Conservation (phyloP, 2,797 vertebrate genomes). For the Etheostoma perlongum region DNA sequence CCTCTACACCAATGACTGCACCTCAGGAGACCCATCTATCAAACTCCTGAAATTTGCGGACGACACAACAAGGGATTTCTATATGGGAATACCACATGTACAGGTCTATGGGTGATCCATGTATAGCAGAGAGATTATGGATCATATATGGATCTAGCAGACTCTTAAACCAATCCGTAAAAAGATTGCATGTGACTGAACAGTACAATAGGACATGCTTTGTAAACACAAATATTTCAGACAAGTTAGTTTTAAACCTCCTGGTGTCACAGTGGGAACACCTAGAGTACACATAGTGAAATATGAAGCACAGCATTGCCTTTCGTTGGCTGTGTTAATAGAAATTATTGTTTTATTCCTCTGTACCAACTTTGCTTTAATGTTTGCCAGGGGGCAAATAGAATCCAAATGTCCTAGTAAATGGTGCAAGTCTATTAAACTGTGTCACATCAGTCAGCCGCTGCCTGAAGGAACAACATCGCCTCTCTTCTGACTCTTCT, state of each 20-base stretch:
- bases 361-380: constrained; percentile 25
- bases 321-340: not conserved
- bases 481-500: constrained; percentile 15
- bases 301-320: constrained; percentile 1
- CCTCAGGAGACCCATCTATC: too few relatives aligned
- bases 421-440: constrained; percentile 63
- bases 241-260: not conserved
- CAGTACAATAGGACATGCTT: not conserved
- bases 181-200: constrained; percentile 3
- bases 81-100: constrained; percentile 31
- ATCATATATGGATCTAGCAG: constrained; percentile 28
- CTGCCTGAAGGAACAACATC: constrained; percentile 49
- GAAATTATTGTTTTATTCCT: not conserved
- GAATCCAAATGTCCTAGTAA: constrained; percentile 52
- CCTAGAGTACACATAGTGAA: not conserved
- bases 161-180: constrained; percentile 4
- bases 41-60: too few relatives aligned
- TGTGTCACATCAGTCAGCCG: constrained; percentile 56
- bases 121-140: constrained; percentile 23
- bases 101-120: constrained; percentile 40
- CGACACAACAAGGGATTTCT: constrained; percentile 23
- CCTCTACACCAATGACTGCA: too few relatives aligned
- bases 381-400: constrained; percentile 47
- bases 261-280: not conserved
- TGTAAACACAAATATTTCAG: constrained; percentile 14